Evolutionary conservation across 2,797 vertebrate genomes (phyloP).

Genomic region (Pelobates cultripes): DNA sequence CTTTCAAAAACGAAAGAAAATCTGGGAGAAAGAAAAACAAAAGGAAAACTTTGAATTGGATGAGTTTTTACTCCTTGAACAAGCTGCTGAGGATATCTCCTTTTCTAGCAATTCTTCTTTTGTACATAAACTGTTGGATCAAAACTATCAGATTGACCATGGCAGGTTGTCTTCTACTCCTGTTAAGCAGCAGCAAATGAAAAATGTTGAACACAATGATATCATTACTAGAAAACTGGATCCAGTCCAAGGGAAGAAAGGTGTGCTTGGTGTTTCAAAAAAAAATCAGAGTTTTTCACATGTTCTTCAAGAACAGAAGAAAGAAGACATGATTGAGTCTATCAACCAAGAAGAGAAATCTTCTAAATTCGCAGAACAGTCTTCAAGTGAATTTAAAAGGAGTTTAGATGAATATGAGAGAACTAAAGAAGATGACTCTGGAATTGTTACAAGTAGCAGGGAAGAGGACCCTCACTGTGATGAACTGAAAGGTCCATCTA

Average conservation of each 20-base stretch:
- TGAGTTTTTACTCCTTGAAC: constrained; percentile 95
- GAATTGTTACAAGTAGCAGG: not conserved
- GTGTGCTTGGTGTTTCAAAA: not conserved
- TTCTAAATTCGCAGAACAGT: constrained; percentile 49
- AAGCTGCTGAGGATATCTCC: constrained; percentile 93
- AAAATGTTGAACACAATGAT: accelerated
- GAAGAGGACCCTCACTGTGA: constrained; percentile 53
- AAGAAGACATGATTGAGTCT: constrained; percentile 30
- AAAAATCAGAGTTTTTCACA: constrained; percentile 28
- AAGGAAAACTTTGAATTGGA: constrained; percentile 87
- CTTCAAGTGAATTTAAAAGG: constrained; percentile 47
- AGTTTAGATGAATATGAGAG: constrained; percentile 31
- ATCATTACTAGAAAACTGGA: constrained; percentile 31
- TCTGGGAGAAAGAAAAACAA: constrained; percentile 81
- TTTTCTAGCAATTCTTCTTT: constrained; percentile 97
- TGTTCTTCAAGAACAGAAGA: constrained; percentile 40
- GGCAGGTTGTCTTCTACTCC: constrained; percentile 90
- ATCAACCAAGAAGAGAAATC: constrained; percentile 40
- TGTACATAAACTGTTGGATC: constrained; percentile 82
- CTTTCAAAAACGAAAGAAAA: constrained; percentile 81
- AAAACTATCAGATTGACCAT: constrained; percentile 72
- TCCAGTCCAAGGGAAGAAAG: not conserved
- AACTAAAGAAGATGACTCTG: constrained; percentile 46
- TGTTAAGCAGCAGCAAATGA: constrained; percentile 75
- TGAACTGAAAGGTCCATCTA: constrained; percentile 52